Conservation (phyloP, 1,140 invertebrate genomes). For the Stegodyphus dumicola region DNA sequence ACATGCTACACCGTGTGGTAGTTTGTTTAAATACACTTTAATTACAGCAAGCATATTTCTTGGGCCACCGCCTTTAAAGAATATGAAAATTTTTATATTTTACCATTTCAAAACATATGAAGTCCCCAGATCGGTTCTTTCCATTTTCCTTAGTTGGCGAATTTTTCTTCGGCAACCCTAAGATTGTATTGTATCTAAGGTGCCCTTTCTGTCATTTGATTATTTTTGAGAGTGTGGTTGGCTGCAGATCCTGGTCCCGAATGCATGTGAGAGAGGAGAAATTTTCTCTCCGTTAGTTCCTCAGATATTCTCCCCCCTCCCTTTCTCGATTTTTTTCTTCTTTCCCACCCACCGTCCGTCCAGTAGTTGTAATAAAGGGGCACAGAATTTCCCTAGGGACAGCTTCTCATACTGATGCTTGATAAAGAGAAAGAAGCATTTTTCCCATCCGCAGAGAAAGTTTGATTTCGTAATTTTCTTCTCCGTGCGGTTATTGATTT, state of each 20-base stretch:
- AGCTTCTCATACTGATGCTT: slow-evolving; percentile 50
- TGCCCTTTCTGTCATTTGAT: slow-evolving; percentile 48
- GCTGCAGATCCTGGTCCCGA: slow-evolving; percentile 13
- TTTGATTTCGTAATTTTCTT: slow-evolving; percentile 55
- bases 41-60: no score
- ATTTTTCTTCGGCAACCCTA: slow-evolving; percentile 11
- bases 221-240: slow-evolving; percentile 52
- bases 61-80: no score
- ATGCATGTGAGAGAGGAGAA: slow-evolving; percentile 7
- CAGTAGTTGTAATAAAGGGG: not conserved
- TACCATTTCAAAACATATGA: no score
- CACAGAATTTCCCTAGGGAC: slow-evolving; percentile 49
- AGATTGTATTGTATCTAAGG: slow-evolving; percentile 4
- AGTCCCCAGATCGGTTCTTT: no score
- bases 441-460: slow-evolving; percentile 27
- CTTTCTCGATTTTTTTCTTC: not conserved
- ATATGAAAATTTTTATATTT: no score
- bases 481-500: not conserved
- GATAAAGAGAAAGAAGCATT: slow-evolving; percentile 36
- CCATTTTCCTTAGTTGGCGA: not conserved
- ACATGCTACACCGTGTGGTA: no score
- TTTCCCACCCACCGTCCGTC: not conserved
- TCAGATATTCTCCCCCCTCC: not conserved
- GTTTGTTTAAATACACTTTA: no score
- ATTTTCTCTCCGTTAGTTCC: not conserved